Base-by-base conservation (phyloP, 1,140 invertebrate species). In the Pseudomyrmex cubaensis region DNA sequence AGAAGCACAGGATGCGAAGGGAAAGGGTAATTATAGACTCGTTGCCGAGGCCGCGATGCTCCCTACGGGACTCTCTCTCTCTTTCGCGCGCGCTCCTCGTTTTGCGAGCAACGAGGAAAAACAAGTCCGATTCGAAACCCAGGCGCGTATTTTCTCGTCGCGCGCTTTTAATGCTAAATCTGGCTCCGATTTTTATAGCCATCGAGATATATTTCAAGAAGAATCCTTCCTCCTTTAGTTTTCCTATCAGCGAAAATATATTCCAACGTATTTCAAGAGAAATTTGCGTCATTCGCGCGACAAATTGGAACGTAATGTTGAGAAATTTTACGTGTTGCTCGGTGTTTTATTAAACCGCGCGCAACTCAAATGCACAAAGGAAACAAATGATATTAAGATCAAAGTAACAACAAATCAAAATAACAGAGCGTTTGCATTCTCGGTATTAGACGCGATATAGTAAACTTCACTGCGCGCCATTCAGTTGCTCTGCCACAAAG, bases 1-100 rank as follows among this genome's bases (percentile, higher is more conserved):
- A 75, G 85, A 78, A 84, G 76, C 75, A 56, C 17, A 86, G 61
- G 75, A 84, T 67, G 82, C 85, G 63, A 66, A 72, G 86, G 87
- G 77, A 86, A 88, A 90, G 83, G 76, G 85, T 90, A 90, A 89
- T 90, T 90, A 90, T 90, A 90, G 89, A 87, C 84, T 62, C 78
- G 89, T 90, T 89, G 88, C 88, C 83, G 85, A 82, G 89, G 82
- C 85, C 52, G 52, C 56, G 59, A 59, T 76, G 73, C 59, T 76
- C 80, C 70, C 74, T 62, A 72, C 64, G 64, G 48, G 63, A 84
- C 46, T 25, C 20, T 10, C 35, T 35, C 35, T 7, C 35, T 35
- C 35, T 35, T 7, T 35, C 5, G 35, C 35, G 35, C 50, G 25
- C 13, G 12, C 52, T 84, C 50, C 70, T 82, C 73, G 52, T 87